Conservation (phyloP, 92 coral and sea anemone genomes). For the Paramuricea clavata region DNA sequence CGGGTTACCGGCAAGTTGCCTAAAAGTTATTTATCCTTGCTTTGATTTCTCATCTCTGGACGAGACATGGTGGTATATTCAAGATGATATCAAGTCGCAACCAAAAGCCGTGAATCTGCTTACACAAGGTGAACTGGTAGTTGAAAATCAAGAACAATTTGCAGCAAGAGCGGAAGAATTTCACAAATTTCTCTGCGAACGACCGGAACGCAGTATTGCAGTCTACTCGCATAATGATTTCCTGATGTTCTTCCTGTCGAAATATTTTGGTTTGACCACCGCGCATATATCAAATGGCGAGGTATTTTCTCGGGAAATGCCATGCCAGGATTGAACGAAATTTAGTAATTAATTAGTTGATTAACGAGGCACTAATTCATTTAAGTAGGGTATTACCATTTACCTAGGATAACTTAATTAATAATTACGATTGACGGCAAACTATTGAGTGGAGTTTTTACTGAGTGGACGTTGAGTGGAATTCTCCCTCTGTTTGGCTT, state of each 20-base stretch:
- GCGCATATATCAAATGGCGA: conserved; percentile 49
- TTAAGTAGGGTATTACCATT: background rate
- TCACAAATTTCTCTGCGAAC: conserved; percentile 56
- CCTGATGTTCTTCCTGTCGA: conserved; percentile 42
- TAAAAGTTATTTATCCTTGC: conserved; percentile 46
- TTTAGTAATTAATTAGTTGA: background rate
- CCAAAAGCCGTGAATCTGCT: conserved; percentile 44
- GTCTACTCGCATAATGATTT: conserved; percentile 63
- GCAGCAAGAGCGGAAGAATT: conserved; percentile 53
- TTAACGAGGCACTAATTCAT: background rate
- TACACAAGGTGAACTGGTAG: conserved; percentile 45
- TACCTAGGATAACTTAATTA: no score
- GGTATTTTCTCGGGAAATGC: conserved; percentile 26
- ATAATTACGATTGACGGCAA: no score
- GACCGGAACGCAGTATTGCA: conserved; percentile 59
- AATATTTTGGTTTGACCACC: conserved; percentile 34
- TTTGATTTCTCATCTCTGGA: conserved; percentile 55
- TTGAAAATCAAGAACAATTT: conserved; percentile 46
- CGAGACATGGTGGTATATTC: conserved; percentile 71
- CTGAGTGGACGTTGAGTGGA: no score
- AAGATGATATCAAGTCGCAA: conserved; percentile 53
- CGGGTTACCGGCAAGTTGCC: conserved; percentile 58
- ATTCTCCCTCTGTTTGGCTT: no score
- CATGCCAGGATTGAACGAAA: conserved; percentile 20
- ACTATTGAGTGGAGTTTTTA: no score